Evolutionary conservation across 2,888 invertebrate genomes (phyloP), one percentile per base, ranked within the genome.

Genomic region (Oscheius sp.): DNA sequence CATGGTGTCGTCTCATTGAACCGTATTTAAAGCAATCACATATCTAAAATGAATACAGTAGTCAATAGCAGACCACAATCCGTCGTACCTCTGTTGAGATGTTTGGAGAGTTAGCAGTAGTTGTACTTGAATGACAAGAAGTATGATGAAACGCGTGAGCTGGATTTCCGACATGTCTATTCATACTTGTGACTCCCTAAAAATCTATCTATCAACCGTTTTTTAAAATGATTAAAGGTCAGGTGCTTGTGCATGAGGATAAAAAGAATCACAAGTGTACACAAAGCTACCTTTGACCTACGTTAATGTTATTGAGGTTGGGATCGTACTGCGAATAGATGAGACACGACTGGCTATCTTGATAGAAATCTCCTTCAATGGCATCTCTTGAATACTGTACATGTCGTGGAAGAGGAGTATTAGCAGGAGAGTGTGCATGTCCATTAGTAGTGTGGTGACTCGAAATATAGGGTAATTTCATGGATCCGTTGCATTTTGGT

Each of bases 21-120:
- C 80, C 80, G 62, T 80, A 80, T 50, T 75, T 73, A 62, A 72
- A 68, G 64, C 74, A 77, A 50, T 77, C 74, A 65, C 79, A 79
- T 61, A 73, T 67, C 75, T 79, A 67, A 61, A n/a, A 78, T 61
- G 54, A 54, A 67, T 41, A 50, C 36, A n/a, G 32, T 17, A 30
- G n/a, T n/a, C 38, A 30, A 44, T 20, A n/a, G 47, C 8, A 28
- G 6, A 5, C 14, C 14, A n/a, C 3, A 22, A 14, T 26, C 4
- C n/a, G 9, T 9, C 20, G n/a, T 45, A 62, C 62, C 32, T 62
- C 62, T 30, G 50, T 49, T 32, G 47, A 47, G 17, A 38, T 36
- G 20, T 47, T 49, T 6, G 62, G 50, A 2, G 62, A 62, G 26
- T 62, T 47, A 8, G 62, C 62, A 24, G 62, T 62, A 28, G 47